These are phyloP conservation scores for Triplophysa yarkandensis DNA, from an alignment of 2,797 vertebrate genomes.

Conservation along the genomic window DNA sequence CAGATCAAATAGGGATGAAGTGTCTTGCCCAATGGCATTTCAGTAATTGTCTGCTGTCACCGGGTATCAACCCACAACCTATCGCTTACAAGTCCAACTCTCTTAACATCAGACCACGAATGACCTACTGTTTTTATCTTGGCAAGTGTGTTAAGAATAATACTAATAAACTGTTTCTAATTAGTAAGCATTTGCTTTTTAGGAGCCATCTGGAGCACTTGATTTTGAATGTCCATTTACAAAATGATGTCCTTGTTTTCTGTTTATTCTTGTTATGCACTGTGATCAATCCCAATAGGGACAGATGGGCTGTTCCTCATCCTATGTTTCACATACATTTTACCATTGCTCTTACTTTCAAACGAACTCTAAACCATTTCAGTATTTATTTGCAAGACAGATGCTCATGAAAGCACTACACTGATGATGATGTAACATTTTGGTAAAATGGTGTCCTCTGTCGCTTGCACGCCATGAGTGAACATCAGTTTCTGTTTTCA, in stretches of 20 bases:
- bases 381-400: neutral
- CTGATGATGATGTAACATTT: conserved; percentile 26
- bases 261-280: neutral
- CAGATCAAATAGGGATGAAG: too few species aligned
- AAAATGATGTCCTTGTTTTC: neutral
- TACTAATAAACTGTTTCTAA: too few species aligned
- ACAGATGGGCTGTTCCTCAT: neutral
- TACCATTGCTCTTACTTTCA: neutral
- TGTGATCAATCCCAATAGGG: neutral
- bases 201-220: too few species aligned
- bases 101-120: too few species aligned
- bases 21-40: too few species aligned
- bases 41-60: too few species aligned
- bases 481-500: conserved; percentile 18
- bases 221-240: too few species aligned
- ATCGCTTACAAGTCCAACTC: too few species aligned
- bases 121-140: too few species aligned
- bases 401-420: neutral
- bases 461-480: neutral
- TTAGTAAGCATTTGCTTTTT: too few species aligned
- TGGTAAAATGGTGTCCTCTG: neutral
- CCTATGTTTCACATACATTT: neutral
- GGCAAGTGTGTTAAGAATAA: too few species aligned
- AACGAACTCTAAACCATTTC: neutral
- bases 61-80: too few species aligned